Conservation (phyloP, 2,113 vertebrate species). For the Sinosuthora webbiana region DNA sequence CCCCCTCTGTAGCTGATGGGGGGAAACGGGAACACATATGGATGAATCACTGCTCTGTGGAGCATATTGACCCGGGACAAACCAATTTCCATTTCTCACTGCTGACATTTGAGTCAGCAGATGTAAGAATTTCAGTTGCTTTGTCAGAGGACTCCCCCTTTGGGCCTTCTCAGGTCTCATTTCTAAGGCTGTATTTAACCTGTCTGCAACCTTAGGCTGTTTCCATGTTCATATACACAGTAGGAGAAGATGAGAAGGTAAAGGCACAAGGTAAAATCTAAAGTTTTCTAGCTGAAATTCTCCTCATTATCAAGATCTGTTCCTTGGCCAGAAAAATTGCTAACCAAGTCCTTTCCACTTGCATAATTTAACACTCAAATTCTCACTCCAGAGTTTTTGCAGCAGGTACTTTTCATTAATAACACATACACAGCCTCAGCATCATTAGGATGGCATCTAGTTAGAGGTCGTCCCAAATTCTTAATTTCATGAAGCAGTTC, state of each 20-base stretch:
- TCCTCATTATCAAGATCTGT: neutral
- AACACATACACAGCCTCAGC: neutral
- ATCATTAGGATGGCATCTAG: neutral
- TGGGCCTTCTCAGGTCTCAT: neutral
- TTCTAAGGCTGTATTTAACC: neutral
- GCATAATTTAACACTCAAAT: neutral
- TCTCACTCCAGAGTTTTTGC: neutral
- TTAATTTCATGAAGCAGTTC: neutral
- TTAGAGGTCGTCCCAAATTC: neutral
- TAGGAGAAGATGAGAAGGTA: neutral
- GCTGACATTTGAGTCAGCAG: neutral
- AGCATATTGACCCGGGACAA: neutral
- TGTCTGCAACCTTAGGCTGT: neutral
- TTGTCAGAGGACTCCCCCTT: neutral
- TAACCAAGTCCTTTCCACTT: neutral
- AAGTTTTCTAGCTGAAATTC: neutral
- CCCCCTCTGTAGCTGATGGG: neutral
- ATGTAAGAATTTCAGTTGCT: neutral
- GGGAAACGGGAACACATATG: neutral
- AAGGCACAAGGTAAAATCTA: neutral
- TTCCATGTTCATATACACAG: neutral
- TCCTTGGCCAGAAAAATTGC: neutral
- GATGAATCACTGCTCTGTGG: neutral
- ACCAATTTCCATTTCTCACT: neutral
- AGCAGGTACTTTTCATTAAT: neutral